Conservation (phyloP, 2,888 invertebrate species). For the Dicycla oo region DNA sequence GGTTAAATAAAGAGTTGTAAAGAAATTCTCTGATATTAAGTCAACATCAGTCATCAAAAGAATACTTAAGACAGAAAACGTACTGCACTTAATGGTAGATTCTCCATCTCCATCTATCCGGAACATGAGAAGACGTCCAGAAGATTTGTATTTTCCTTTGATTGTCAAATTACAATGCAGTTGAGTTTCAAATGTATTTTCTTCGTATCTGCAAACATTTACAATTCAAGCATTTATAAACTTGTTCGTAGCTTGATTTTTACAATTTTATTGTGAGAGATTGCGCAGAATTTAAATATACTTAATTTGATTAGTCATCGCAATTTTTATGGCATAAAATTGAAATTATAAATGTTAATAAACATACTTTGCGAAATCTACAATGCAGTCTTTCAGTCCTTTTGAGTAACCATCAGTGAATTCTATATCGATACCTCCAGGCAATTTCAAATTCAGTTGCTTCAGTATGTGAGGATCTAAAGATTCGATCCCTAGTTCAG, state of each 20-base stretch:
- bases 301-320: not conserved
- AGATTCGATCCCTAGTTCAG: constrained; percentile 71
- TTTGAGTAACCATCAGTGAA: constrained; percentile 72
- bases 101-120: constrained; percentile 78
- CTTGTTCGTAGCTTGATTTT: constrained; percentile 2
- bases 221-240: constrained; percentile 20
- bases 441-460: constrained; percentile 70
- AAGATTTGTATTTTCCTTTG: constrained; percentile 78
- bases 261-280: constrained; percentile 6
- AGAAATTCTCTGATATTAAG: not conserved
- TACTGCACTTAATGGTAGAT: constrained; percentile 77
- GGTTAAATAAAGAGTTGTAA: not conserved
- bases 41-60: not conserved
- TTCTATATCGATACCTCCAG: constrained; percentile 72
- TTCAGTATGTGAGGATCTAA: constrained; percentile 77
- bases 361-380: constrained; percentile 73
- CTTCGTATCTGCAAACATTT: constrained; percentile 67
- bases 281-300: not conserved
- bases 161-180: constrained; percentile 79
- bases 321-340: not conserved
- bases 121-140: constrained; percentile 76
- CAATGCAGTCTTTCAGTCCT: constrained; percentile 75
- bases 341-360: not conserved
- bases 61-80: constrained; percentile 57
- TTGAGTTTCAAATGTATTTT: constrained; percentile 70